Evolutionary conservation across 1,140 invertebrate species (phyloP), one percentile per base, ranked within the genome.

Genomic region (Neelides sp.): DNA sequence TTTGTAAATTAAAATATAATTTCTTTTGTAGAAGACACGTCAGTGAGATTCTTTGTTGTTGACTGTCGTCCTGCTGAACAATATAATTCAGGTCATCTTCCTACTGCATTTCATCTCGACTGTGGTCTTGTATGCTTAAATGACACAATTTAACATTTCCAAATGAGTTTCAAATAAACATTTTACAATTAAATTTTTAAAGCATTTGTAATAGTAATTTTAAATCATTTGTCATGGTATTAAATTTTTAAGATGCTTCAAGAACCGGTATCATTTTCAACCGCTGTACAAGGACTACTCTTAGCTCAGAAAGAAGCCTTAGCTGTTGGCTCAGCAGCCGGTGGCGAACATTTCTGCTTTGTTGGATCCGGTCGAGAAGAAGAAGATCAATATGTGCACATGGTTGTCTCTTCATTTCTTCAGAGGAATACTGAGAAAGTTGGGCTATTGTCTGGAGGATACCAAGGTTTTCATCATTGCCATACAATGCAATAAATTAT

Each of bases 341-440:
- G 86, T 48, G 92, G 92, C 22, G 88, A 98, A 70, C 94, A 98
- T 69, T 73, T 98, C 40, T 97, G 93, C 67, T 97, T 98, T 67
- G 77, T 98, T 30, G 95, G 95, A 42, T 94, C 89, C 61, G 94
- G 94, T 4, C 75, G 87, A 27, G 82, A 88, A 62, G 89, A 95
- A 65, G 92, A 96, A 70, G 94, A 98, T 68, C 85, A 86, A 63
- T 94, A 93, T 67, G 89, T 94, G 3, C 85, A 96, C 63, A 98
- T 98, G 95, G 92, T 97, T 23, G 85, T 98, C 8, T 89, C 93
- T 7, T 90, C 89, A 50, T 98, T 98, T 70, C 73, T 98, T 30
- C 92, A 97, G 69, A 86, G 88, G 66, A 85, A 91, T 64, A 87
- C 84, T 0, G 79, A 84, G 57, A 93, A 90, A 68, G 86, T 98